Conservation (phyloP, 2,888 invertebrate species). For the Spicauda simplicius region DNA sequence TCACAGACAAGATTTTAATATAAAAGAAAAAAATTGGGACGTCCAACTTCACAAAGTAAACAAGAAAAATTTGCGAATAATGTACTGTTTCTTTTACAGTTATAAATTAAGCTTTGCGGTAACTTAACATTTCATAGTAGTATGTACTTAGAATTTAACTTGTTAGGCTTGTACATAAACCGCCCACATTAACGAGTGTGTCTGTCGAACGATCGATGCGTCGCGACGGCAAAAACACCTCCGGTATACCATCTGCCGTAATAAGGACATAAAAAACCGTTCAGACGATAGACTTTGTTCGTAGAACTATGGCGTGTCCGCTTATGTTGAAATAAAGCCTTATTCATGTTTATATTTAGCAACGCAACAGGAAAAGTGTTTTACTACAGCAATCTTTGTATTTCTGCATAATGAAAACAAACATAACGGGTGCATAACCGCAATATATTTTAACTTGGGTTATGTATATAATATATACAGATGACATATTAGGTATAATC, state of each 20-base stretch:
- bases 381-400: background rate
- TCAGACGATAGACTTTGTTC: conserved; percentile 13
- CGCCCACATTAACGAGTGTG: conserved; percentile 36
- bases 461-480: too few relatives aligned
- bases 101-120: too few relatives aligned
- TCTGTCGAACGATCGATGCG: conserved; percentile 42
- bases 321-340: conserved; percentile 18
- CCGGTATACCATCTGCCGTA: conserved; percentile 18
- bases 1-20: too few relatives aligned
- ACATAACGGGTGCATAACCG: background rate
- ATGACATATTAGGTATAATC: too few relatives aligned
- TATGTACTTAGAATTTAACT: background rate
- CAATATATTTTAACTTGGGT: too few relatives aligned
- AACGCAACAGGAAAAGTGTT: conserved; percentile 25
- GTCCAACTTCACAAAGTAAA: too few relatives aligned
- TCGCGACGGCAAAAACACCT: conserved; percentile 38
- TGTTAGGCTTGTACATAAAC: conserved; percentile 1
- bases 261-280: conserved; percentile 20
- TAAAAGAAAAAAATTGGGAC: too few relatives aligned
- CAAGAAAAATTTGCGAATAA: too few relatives aligned
- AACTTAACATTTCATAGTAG: too few relatives aligned
- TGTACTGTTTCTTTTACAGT: too few relatives aligned
- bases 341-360: conserved; percentile 19
- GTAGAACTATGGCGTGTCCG: conserved; percentile 22
- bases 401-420: background rate